Base-by-base conservation (phyloP, 2,797 vertebrate genomes). In the Kryptopterus vitreolus region DNA sequence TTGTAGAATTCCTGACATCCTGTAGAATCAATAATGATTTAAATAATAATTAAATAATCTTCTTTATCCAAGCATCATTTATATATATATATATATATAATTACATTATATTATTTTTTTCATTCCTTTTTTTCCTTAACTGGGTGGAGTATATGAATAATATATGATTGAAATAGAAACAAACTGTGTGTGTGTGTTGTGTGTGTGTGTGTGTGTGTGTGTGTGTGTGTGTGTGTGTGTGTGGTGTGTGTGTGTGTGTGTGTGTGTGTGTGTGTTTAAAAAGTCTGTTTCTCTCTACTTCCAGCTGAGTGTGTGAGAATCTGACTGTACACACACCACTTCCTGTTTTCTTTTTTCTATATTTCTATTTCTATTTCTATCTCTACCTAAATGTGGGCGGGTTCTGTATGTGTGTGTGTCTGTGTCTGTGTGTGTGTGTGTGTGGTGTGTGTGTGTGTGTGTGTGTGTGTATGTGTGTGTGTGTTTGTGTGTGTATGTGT, bases 371-470 rank as follows among this genome's bases (percentile, higher is more conserved):
- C 18, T 65, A 81, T 86, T 81, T 62, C 50, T 33, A 52, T 29
- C 16, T 85, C 81, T n/a, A n/a, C n/a, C n/a, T n/a, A n/a, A n/a
- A n/a, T 74, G 85, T 58, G 62, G 53, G 82, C 20, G 53, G 87
- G 91, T 92, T n/a, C 87, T 88, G 89, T 89, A 89, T 93, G 89
- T 89, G 92, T 46, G 35, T 46, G 53, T 20, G 55, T 29, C 33
- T 38, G 87, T 87, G 91, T 93, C 93, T 92, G 93, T 93, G 92
- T 83, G 85, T 83, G 87, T 89, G 81, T 94, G 86, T 91, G 93
- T 94, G 90, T 89, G 91, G 91, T 4, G 62, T 84, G 83, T 84
- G 87, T 90, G 84, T 57, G 70, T 65, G 72, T 79, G 38, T 43
- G 38, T n/a, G n/a, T n/a, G n/a, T n/a, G n/a, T n/a, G n/a, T n/a